Conservation (phyloP, 2,888 invertebrate genomes). For the Heliconius sara region DNA sequence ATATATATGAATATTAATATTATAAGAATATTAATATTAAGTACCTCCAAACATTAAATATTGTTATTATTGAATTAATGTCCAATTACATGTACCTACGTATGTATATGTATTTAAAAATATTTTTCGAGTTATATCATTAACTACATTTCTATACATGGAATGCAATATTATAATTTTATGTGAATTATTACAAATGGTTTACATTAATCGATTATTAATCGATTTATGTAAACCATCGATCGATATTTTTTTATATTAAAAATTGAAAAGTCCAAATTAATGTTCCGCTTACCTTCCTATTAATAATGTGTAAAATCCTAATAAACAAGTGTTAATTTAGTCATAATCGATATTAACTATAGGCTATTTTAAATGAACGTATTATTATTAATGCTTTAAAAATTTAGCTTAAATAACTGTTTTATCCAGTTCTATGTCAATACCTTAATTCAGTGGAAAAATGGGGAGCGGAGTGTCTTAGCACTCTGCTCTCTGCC, state of each 20-base stretch:
- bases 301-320: not conserved
- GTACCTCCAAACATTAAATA: too few species aligned
- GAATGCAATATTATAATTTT: not conserved
- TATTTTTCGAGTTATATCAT: not conserved
- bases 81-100: too few species aligned
- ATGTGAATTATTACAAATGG: not conserved
- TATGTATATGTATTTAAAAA: too few species aligned
- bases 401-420: slow-evolving; percentile 13
- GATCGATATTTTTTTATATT: not conserved
- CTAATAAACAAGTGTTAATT: slow-evolving; percentile 3
- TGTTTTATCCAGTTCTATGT: slow-evolving; percentile 5
- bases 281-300: slow-evolving; percentile 1
- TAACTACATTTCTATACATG: not conserved
- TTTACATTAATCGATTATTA: not conserved
- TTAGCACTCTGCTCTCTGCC: too few species aligned
- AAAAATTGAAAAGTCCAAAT: not conserved
- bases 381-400: slow-evolving; percentile 41
- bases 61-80: too few species aligned
- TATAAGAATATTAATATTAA: too few species aligned
- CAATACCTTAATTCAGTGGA: not conserved
- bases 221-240: not conserved
- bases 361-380: slow-evolving; percentile 30
- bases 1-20: not conserved
- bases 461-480: too few species aligned
- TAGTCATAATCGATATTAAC: slow-evolving; percentile 27